These are phyloP conservation scores for Glossosoma conforme DNA, from an alignment of 1,140 invertebrate species.

Conservation along the genomic window DNA sequence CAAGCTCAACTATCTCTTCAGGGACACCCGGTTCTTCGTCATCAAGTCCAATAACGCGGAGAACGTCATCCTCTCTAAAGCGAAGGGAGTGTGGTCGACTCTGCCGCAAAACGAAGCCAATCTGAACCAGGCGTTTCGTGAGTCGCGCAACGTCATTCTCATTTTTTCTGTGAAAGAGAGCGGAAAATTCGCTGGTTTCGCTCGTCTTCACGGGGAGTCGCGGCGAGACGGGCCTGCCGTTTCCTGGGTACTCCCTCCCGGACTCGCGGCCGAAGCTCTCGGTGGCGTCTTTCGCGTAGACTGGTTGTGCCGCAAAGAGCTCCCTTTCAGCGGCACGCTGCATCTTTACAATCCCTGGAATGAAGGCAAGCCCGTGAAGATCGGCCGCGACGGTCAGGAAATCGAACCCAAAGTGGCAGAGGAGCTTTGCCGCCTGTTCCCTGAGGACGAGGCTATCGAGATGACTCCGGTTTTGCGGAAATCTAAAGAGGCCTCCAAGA, in stretches of 20 bases:
- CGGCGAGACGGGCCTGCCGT: slow-evolving; percentile 83
- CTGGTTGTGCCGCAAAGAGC: slow-evolving; percentile 93
- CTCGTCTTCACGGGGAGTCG: slow-evolving; percentile 80
- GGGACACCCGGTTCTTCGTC: slow-evolving; percentile 92
- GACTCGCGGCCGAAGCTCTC: slow-evolving; percentile 84
- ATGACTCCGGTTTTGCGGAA: slow-evolving; percentile 84
- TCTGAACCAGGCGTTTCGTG: slow-evolving; percentile 89
- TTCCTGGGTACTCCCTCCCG: slow-evolving; percentile 94
- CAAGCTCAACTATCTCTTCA: slow-evolving; percentile 90
- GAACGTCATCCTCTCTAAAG: slow-evolving; percentile 91
- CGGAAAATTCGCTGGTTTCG: slow-evolving; percentile 91
- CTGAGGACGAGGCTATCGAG: slow-evolving; percentile 89
- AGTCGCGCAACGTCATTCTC: slow-evolving; percentile 89
- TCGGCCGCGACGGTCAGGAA: slow-evolving; percentile 96
- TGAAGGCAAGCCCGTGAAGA: slow-evolving; percentile 97
- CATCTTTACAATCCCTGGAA: slow-evolving; percentile 98
- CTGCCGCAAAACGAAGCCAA: slow-evolving; percentile 95
- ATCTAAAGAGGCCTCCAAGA: slow-evolving; percentile 78
- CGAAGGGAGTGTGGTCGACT: slow-evolving; percentile 96
- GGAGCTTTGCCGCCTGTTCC: slow-evolving; percentile 90
- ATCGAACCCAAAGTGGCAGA: slow-evolving; percentile 93
- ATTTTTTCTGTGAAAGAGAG: slow-evolving; percentile 98
- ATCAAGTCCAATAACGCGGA: slow-evolving; percentile 98
- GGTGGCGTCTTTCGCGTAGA: slow-evolving; percentile 95
- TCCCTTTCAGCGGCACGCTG: slow-evolving; percentile 86